A percentile compares a stretch with the other conserved stretches of the same genome.
phyloP scores from a whole-genome alignment of 2,888 invertebrate genomes.

The Diaprepes abbreviatus region DNA sequence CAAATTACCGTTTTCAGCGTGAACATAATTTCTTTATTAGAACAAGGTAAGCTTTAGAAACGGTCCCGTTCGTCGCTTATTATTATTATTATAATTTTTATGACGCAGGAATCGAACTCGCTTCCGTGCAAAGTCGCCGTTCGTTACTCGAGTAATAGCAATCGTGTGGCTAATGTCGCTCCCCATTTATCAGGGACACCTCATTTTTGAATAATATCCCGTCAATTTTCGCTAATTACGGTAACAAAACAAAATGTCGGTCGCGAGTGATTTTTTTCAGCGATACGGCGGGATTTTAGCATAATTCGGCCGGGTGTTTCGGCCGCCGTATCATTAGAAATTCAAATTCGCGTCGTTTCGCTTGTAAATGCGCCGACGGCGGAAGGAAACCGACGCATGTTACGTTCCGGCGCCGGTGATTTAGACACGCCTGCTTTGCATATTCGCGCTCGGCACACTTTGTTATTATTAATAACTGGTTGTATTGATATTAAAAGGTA shows the following conservation, averaged over 20 bases:
- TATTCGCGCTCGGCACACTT: constrained; percentile 42
- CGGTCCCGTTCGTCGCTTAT: not conserved
- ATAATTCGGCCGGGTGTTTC: constrained; percentile 35
- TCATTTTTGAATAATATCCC: constrained; percentile 50
- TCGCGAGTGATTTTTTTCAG: constrained; percentile 46
- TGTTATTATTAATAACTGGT: constrained; percentile 55
- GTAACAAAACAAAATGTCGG: constrained; percentile 57
- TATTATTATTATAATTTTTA: constrained; percentile 38
- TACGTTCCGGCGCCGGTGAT: constrained; percentile 62
- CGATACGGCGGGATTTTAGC: constrained; percentile 45
- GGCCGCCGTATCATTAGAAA: constrained; percentile 53
- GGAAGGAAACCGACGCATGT: constrained; percentile 60
- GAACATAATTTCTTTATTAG: constrained; percentile 33
- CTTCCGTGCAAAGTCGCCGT: constrained; percentile 46
- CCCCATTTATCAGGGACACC: constrained; percentile 51
- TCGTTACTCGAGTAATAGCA: constrained; percentile 42
- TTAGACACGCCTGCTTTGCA: constrained; percentile 52
- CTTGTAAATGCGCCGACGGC: constrained; percentile 55
- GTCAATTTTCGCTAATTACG: constrained; percentile 54
- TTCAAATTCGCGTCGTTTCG: constrained; percentile 57
- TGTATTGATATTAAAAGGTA: constrained; percentile 42
- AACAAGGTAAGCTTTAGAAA: constrained; percentile 2
- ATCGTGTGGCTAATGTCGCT: constrained; percentile 51
- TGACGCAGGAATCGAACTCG: constrained; percentile 30
- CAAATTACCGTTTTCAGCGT: not conserved